Evolutionary conservation across 2,797 vertebrate species (phyloP), one percentile per base, ranked within the genome.

Genomic region (Pangasius mekongensis): DNA sequence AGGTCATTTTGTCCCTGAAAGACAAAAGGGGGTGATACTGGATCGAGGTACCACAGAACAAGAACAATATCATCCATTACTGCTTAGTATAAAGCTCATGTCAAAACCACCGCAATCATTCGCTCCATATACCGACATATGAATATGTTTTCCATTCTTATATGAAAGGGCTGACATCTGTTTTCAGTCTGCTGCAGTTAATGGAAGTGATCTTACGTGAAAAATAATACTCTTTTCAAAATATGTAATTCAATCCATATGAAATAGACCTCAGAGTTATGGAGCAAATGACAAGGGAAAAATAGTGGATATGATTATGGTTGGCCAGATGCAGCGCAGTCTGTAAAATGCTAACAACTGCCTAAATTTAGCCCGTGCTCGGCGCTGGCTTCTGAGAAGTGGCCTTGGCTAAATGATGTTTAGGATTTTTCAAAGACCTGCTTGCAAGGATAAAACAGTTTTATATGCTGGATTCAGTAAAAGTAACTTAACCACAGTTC

Each of bases 131-230:
- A 91, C 90, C 64, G n/a, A 92, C 85, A 83, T 90, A 94, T 92
- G 91, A 92, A 94, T 94, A 91, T 93, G 91, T 91, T 94, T 93
- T 91, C 91, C 81, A 90, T 93, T 91, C 93, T 89, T 60, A n/a
- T 89, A 89, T 88, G 89, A 84, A 89, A 87, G 89, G 84, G 60
- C 58, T 74, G 69, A 88, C 92, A 94, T 95, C 92, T 94, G 94
- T 91, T 92, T 95, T 94, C 89, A 92, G 87, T 95, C 89, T 92
- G 27, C 91, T 90, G 81, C 88, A 91, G 89, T 91, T 92, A 93
- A 93, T 94, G 87, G 76, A 89, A 93, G 91, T 89, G 83, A 89
- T 91, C 87, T 92, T 93, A 89, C 80, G 81, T 90, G 85, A 88
- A 91, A 90, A 93, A 91, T 86, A 90, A 92, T 91, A 87, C 77